Conservation (phyloP, 2,797 vertebrate species). For the Fringilla coelebs region DNA sequence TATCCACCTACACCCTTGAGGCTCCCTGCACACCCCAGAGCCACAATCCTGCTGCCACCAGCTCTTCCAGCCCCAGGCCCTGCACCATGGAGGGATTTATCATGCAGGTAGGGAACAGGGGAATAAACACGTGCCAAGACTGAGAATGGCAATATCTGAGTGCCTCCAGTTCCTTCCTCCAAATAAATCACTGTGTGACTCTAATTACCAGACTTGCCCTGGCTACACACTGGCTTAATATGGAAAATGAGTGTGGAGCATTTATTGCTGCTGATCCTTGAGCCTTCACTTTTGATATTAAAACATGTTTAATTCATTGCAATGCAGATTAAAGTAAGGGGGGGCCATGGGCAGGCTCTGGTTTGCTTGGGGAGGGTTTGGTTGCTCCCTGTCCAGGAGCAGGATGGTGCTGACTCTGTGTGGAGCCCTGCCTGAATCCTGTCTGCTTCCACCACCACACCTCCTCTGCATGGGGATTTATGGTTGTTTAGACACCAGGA, state of each 20-base stretch:
- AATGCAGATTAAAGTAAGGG: constrained; percentile 37
- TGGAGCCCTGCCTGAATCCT: background rate
- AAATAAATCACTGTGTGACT: constrained; percentile 49
- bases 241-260: constrained; percentile 36
- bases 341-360: constrained; percentile 1
- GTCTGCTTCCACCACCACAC: background rate
- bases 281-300: constrained; percentile 32
- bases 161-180: background rate
- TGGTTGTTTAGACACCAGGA: background rate
- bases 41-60: fast-evolving
- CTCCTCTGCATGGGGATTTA: background rate
- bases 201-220: constrained; percentile 57
- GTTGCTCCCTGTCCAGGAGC: background rate
- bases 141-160: background rate
- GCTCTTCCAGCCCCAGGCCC: background rate
- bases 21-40: background rate
- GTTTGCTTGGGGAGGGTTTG: background rate
- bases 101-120: background rate
- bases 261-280: constrained; percentile 51
- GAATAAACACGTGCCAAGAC: fast-evolving
- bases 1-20: background rate
- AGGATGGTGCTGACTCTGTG: background rate
- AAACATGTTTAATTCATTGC: constrained; percentile 71
- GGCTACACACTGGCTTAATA: constrained; percentile 47
- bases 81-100: fast-evolving